Percentiles rank a stretch among this genome's conserved stretches.
These are phyloP conservation scores for Lamellibrachia columna DNA, from an alignment of 2,888 invertebrate genomes.

Conservation along the genomic window DNA sequence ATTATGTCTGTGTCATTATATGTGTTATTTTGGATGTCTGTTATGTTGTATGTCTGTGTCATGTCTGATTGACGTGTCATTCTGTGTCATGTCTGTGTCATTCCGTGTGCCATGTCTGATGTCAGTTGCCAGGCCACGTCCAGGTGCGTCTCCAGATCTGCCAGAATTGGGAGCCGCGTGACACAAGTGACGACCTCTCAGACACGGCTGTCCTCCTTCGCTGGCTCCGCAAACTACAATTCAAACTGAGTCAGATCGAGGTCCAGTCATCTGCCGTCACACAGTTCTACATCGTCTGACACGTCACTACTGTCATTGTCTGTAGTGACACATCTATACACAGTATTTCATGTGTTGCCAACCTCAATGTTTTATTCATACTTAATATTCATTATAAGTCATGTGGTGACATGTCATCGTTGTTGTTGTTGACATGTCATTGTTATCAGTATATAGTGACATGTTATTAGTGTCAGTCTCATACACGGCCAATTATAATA, in stretches of 20 bases:
- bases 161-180: constrained; percentile 80
- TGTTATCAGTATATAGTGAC: not conserved
- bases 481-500: too few species aligned
- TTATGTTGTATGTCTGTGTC: not conserved
- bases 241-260: constrained; percentile 98
- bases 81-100: not conserved
- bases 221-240: constrained; percentile 92
- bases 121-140: constrained; percentile 86
- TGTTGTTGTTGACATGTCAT: not conserved
- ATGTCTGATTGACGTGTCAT: not conserved
- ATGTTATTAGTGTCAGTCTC: not conserved
- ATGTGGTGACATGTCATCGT: too few species aligned
- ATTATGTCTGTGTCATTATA: not conserved
- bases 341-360: not conserved
- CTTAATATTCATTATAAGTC: not conserved
- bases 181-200: constrained; percentile 60
- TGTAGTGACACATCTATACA: not conserved
- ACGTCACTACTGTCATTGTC: not conserved
- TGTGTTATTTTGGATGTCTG: not conserved
- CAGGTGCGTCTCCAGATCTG: constrained; percentile 87
- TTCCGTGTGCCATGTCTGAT: not conserved
- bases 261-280: constrained; percentile 90
- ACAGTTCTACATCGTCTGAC: constrained; percentile 74
- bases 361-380: not conserved
- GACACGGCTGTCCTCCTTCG: not conserved